Base-by-base conservation (phyloP, 1,140 invertebrate species). In the Orius insidiosus region DNA sequence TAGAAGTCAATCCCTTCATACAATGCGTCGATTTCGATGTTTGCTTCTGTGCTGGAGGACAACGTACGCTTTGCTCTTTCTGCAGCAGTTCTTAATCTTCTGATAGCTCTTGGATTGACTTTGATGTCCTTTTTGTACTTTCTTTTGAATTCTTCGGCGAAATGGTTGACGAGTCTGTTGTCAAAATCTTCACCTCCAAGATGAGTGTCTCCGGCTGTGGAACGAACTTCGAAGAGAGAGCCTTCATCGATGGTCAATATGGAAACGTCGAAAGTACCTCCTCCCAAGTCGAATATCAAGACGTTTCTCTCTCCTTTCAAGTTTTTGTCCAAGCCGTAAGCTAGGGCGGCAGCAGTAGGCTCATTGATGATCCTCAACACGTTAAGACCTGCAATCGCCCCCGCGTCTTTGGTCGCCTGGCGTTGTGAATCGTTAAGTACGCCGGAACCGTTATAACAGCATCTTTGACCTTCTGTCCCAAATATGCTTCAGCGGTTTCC, bases 201-300 rank as follows among this genome's bases (percentile, higher is more conserved):
- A n/a, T n/a, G n/a, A n/a, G n/a, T n/a, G n/a, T n/a, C n/a, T n/a
- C n/a, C n/a, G n/a, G n/a, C n/a, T 38, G 36, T 86, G 0, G 83
- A 70, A 59, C 72, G 76, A 0, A 86, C 81, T 67, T 87, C 74
- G 53, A 80, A 80, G n/a, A 79, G 14, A 59, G 0, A 77, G 5
- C 86, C 87, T 62, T 90, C 83, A 49, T 83, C 80, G 60, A 93
- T 90, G 41, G 78, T 74, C 1, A 93, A 63, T 42, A 92, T 76
- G 13, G 86, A 92, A n/a, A 92, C 86, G 63, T 93, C 87, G 49
- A 81, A 81, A 39, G 78, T 80, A 10, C 79, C 78, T 38, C 78
- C 79, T 6, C 78, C 79, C 19, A 82, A 63, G 59, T 82, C 79
- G 49, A 80, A 83, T 24, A 81, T 79, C 0, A 81, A 61, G 0